Evolutionary conservation across 2,888 invertebrate genomes (phyloP).

Genomic region (Limulus polyphemus): DNA sequence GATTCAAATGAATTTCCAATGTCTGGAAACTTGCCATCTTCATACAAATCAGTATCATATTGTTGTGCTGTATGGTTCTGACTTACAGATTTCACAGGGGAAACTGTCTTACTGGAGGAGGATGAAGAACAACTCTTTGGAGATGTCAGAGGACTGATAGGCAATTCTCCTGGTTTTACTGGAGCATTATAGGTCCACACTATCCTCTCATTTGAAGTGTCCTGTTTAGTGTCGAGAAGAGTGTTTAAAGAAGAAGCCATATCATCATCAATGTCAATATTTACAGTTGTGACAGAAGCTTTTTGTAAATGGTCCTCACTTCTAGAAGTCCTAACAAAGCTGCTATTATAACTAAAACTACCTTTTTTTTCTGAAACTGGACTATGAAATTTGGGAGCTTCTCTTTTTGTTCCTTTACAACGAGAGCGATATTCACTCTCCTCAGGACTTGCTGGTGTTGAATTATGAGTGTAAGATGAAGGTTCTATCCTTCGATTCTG

Average conservation of each 20-base stretch:
- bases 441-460: slow-evolving; percentile 25
- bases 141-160: not conserved
- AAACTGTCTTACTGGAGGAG: slow-evolving; percentile 5
- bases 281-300: slow-evolving; percentile 68
- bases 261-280: slow-evolving; percentile 84
- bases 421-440: slow-evolving; percentile 16
- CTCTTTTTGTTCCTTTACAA: slow-evolving; percentile 17
- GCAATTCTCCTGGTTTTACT: slow-evolving; percentile 27
- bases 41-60: no score
- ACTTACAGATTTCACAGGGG: slow-evolving; percentile 16
- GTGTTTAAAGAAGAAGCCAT: slow-evolving; percentile 86
- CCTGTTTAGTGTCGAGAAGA: slow-evolving; percentile 55
- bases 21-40: slow-evolving; percentile 4
- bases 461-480: slow-evolving; percentile 24
- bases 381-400: slow-evolving; percentile 22
- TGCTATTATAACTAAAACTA: slow-evolving; percentile 38
- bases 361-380: slow-evolving; percentile 26
- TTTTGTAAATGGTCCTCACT: slow-evolving; percentile 82
- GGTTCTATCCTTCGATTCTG: slow-evolving; percentile 13
- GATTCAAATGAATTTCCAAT: not conserved
- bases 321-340: slow-evolving; percentile 71
- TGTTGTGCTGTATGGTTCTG: not conserved
- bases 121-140: not conserved
- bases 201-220: slow-evolving; percentile 51
- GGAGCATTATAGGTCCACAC: slow-evolving; percentile 89